These are phyloP conservation scores for Ceratosolen solmsi DNA, from an alignment of 1,140 invertebrate genomes.

Conservation along the genomic window DNA sequence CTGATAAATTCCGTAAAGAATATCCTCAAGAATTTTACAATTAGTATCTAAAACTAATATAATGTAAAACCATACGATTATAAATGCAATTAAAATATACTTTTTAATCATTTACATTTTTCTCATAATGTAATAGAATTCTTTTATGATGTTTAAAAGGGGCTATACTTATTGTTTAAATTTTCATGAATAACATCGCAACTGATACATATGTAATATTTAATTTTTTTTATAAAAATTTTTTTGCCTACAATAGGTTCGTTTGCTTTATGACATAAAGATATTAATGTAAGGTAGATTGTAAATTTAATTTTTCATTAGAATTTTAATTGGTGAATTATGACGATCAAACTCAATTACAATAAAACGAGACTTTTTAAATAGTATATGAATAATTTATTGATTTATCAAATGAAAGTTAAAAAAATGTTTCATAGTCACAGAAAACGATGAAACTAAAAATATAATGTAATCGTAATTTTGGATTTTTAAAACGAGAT, in stretches of 20 bases:
- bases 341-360: background rate
- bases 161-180: too few species aligned
- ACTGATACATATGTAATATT: too few species aligned
- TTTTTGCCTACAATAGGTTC: background rate
- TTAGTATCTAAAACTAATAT: background rate
- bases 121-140: background rate
- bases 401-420: background rate
- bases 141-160: too few species aligned
- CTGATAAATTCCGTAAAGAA: background rate
- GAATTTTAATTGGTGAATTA: slow-evolving; percentile 1
- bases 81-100: background rate
- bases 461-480: background rate
- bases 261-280: background rate
- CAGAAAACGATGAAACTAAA: background rate
- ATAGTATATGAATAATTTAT: background rate
- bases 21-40: background rate
- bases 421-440: background rate
- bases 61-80: background rate
- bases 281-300: background rate
- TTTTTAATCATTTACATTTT: background rate
- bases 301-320: background rate
- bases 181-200: too few species aligned
- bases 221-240: too few species aligned
- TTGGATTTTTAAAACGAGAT: too few species aligned
- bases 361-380: background rate